Evolutionary conservation across 2,888 invertebrate species (phyloP).

Genomic region (Andricus curvator): DNA sequence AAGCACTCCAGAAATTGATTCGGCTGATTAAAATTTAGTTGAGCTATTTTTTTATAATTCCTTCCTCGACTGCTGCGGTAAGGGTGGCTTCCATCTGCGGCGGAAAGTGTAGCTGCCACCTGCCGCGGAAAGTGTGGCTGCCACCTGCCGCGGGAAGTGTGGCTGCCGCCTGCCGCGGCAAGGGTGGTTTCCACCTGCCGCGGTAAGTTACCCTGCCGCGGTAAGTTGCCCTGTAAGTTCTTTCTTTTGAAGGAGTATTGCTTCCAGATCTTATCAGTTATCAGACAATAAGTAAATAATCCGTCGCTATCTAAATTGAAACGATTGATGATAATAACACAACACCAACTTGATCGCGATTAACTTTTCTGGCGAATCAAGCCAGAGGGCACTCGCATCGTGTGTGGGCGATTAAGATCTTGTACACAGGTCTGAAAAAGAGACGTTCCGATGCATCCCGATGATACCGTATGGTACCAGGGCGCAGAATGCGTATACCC

Average conservation of each 20-base stretch:
- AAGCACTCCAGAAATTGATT: no score
- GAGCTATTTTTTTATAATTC: no score
- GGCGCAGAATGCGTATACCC: constrained; percentile 23
- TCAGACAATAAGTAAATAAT: constrained; percentile 23
- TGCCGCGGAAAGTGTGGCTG: no score
- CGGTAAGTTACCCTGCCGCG: no score
- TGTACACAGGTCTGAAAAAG: constrained; percentile 29
- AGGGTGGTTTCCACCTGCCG: no score
- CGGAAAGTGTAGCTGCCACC: no score
- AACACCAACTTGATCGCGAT: constrained; percentile 26
- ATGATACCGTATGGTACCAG: constrained; percentile 22
- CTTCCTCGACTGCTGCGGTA: no score
- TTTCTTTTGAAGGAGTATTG: background rate
- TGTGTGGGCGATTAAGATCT: constrained; percentile 40
- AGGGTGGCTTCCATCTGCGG: no score
- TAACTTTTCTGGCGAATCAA: constrained; percentile 27
- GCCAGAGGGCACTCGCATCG: constrained; percentile 34
- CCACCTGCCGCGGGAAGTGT: no score
- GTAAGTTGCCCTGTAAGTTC: background rate
- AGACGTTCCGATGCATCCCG: constrained; percentile 39
- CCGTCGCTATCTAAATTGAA: constrained; percentile 28
- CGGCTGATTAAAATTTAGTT: no score
- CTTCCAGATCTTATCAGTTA: background rate
- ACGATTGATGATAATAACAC: constrained; percentile 33
- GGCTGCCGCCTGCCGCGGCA: no score